These are phyloP conservation scores for Hyphantria cunea DNA, from an alignment of 1,140 invertebrate species.

Conservation along the genomic window DNA sequence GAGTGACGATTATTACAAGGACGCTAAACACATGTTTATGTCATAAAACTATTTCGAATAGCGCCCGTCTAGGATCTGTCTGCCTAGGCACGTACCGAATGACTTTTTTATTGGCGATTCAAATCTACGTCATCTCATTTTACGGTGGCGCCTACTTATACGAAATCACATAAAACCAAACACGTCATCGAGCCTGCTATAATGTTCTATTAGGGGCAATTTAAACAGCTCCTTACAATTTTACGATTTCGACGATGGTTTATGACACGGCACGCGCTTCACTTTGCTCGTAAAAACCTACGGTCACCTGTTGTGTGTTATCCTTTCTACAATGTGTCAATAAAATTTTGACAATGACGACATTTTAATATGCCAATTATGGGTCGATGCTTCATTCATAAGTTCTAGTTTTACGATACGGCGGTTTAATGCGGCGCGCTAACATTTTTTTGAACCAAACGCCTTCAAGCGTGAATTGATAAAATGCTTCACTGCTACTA, in stretches of 20 bases:
- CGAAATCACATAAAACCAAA: constrained; percentile 50
- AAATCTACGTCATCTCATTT: constrained; percentile 32
- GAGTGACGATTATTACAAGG: constrained; percentile 17
- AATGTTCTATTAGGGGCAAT: constrained; percentile 57
- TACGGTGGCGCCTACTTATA: constrained; percentile 41
- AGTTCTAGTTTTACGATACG: constrained; percentile 34
- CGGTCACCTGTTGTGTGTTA: constrained; percentile 68
- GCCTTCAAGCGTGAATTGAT: constrained; percentile 24
- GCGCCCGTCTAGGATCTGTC: constrained; percentile 25
- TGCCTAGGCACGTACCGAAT: constrained; percentile 26
- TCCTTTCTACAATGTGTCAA: constrained; percentile 50
- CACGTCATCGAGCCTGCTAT: constrained; percentile 48
- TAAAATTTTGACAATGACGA: constrained; percentile 61
- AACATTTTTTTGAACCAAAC: neutral
- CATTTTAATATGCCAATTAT: constrained; percentile 59
- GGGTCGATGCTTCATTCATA: constrained; percentile 54
- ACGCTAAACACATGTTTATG: constrained; percentile 14
- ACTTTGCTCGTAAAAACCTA: constrained; percentile 59
- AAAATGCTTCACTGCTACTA: constrained; percentile 6
- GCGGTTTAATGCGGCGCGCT: constrained; percentile 13
- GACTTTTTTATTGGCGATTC: constrained; percentile 36
- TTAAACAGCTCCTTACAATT: constrained; percentile 55
- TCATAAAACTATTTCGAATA: constrained; percentile 24
- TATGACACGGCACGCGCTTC: constrained; percentile 50
- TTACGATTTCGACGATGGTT: constrained; percentile 55